Base-by-base conservation (phyloP, 2,888 invertebrate species). In the Pyrgus malvae region DNA sequence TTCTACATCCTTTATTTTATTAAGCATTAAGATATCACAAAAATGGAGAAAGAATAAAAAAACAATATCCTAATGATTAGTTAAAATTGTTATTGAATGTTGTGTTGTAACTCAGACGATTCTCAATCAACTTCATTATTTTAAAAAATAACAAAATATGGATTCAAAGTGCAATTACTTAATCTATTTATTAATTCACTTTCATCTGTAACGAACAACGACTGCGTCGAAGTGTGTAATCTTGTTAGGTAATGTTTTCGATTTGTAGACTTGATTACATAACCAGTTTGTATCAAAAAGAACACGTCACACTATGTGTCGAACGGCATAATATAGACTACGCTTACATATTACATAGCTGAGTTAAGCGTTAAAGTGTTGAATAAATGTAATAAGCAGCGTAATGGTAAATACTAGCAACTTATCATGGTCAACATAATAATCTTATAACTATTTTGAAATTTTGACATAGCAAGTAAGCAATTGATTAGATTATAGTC, bases 261-360 rank as follows among this genome's bases (percentile, higher is more conserved):
- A 64, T 66, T 67, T 64, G 66, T 66, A 68, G 61, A 59, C 58
- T 64, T 12, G 53, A 38, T 75, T 74, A 74, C 66, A 70, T 73
- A 76, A 76, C 62, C 59, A 57, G 60, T 58, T 51, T 61, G 60
- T 68, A 69, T 69, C 66, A 65, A 60, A n/a, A 58, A 51, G 61
- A 58, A 59, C 57, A 67, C 75, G 70, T 74, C 71, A 75, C 58
- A 58, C 58, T 63, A 60, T 59, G 60, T 61, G 64, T 40, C 50
- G 25, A 44, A 46, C n/a, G n/a, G n/a, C 56, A 21, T 45, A 29
- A 46, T 54, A 46, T 54, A 40, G 41, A 40, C 27, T 38, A 53
- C 45, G 40, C 46, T 40, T 33, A 46, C 54, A 54, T 37, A 33
- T 40, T 33, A 46, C 54, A 54, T 37, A 33, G 46, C 25, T 17